A percentile compares a stretch with the other conserved stretches of the same genome.
Evolutionary conservation across 2,888 invertebrate species (phyloP).

Genomic region (Parthenolecanium corni): DNA sequence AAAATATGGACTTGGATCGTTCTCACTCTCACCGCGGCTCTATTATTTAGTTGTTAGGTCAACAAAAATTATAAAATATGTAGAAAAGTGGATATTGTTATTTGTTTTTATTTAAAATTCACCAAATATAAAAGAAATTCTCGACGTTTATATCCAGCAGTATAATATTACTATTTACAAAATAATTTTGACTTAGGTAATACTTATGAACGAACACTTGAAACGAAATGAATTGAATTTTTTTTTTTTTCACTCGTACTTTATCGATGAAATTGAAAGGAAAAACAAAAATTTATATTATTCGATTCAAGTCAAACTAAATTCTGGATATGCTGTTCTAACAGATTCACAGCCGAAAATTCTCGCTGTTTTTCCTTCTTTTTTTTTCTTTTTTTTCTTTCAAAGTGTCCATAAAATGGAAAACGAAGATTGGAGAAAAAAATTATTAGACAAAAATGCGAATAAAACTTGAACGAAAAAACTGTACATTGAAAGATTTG

Average conservation of each 20-base stretch:
- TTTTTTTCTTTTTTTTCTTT: neutral
- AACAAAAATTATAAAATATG: too few relatives aligned
- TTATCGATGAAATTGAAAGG: neutral
- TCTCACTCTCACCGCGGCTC: too few relatives aligned
- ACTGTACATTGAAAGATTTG: neutral
- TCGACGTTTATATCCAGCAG: too few relatives aligned
- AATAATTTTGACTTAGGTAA: neutral
- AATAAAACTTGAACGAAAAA: neutral
- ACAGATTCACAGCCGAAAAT: constrained; percentile 12
- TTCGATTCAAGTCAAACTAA: too few relatives aligned
- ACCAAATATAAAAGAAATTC: too few relatives aligned
- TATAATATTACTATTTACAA: neutral
- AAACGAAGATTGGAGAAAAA: neutral
- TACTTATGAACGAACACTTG: neutral
- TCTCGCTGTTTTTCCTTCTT: neutral
- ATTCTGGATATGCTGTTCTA: neutral
- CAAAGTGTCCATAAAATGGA: neutral
- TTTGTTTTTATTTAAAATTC: too few relatives aligned
- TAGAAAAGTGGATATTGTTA: too few relatives aligned
- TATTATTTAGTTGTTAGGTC: too few relatives aligned
- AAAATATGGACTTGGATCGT: too few relatives aligned
- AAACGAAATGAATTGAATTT: too few relatives aligned
- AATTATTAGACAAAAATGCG: neutral
- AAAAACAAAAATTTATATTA: neutral
- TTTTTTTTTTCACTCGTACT: too few relatives aligned